Evolutionary conservation across 2,113 vertebrate genomes (phyloP).

Genomic region (Clinocottus analis): DNA sequence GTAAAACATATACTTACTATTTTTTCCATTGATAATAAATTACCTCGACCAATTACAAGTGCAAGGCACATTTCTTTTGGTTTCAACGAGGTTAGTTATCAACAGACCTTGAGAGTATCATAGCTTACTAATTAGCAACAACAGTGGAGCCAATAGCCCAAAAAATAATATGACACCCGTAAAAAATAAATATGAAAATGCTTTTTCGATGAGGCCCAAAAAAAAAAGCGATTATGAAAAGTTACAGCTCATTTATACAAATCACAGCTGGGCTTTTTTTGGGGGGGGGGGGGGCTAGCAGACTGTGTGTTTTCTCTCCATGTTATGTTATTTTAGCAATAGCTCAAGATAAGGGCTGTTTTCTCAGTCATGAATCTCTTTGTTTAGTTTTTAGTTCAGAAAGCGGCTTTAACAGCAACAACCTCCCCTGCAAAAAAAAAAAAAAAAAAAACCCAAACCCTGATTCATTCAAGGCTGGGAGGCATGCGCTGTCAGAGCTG

Average conservation of each 20-base stretch:
- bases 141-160: neutral
- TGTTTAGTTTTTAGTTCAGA: slow-evolving; percentile 39
- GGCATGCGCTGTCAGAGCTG: slow-evolving; percentile 36
- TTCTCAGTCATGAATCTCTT: slow-evolving; percentile 42
- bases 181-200: neutral
- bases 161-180: neutral
- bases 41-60: neutral
- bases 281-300: too few species aligned
- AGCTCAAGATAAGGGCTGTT: slow-evolving; percentile 24
- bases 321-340: slow-evolving; percentile 21
- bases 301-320: neutral
- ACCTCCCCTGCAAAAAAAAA: slow-evolving; percentile 13
- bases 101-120: neutral
- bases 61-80: too few species aligned
- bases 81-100: too few species aligned
- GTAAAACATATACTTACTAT: neutral
- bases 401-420: neutral
- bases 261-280: neutral
- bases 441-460: neutral
- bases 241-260: neutral
- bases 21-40: neutral
- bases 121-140: neutral
- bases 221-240: neutral
- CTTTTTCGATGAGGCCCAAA: neutral
- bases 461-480: slow-evolving; percentile 36